Conservation (phyloP, 2,797 vertebrate species). For the Brotula barbata region DNA sequence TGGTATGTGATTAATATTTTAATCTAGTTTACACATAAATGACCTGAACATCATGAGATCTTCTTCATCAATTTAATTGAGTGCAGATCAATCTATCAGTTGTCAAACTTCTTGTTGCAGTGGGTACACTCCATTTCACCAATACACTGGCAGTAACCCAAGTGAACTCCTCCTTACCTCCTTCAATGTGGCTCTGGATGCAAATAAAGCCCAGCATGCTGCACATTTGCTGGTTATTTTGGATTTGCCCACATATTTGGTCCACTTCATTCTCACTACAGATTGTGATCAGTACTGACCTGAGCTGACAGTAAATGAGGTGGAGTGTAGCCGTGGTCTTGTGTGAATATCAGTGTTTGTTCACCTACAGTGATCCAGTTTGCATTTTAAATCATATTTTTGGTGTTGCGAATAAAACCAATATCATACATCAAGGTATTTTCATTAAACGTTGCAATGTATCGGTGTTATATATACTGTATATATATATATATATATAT, state of each 20-base stretch:
- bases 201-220: conserved; percentile 12
- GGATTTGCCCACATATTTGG: neutral
- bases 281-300: conserved; percentile 5
- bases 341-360: conserved; percentile 19
- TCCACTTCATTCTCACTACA: conserved; percentile 7
- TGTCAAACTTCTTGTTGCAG: conserved; percentile 5
- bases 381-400: conserved; percentile 54
- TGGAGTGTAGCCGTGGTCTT: conserved; percentile 16
- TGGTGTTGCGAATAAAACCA: conserved; percentile 40
- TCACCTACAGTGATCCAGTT: conserved; percentile 27
- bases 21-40: too few species aligned
- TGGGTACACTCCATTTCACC: conserved; percentile 5
- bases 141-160: neutral
- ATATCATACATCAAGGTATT: neutral
- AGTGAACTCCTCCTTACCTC: conserved; percentile 10
- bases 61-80: too few species aligned
- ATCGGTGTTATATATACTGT: too few species aligned
- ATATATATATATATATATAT: too few species aligned
- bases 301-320: conserved; percentile 4
- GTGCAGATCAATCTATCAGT: too few species aligned
- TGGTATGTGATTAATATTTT: too few species aligned
- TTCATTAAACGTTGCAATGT: conserved; percentile 12
- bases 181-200: too few species aligned
- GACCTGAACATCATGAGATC: too few species aligned
- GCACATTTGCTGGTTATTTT: conserved; percentile 30